phyloP scores from a whole-genome alignment of 2,113 vertebrate species.

The Taxidea taxus region DNA sequence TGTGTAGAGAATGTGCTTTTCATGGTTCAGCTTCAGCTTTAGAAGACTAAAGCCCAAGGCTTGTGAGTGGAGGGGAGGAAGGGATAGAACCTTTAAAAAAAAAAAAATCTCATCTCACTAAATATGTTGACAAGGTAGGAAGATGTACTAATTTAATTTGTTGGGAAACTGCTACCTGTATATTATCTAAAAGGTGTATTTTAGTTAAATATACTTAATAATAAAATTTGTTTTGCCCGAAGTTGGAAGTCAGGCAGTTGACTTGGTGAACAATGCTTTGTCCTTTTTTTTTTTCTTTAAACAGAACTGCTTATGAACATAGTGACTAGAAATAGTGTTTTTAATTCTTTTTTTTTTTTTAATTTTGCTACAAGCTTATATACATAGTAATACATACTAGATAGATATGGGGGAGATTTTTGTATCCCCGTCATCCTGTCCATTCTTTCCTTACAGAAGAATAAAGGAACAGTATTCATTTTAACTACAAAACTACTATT shows the following conservation, averaged over 20 bases:
- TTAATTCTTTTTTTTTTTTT: background rate
- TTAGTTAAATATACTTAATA: slow-evolving; percentile 8
- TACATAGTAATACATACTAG: background rate
- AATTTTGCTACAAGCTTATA: background rate
- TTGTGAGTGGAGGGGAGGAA: background rate
- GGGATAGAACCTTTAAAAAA: background rate
- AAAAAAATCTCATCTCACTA: background rate
- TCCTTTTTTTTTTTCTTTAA: background rate
- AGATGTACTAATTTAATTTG: background rate
- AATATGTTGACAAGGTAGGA: background rate
- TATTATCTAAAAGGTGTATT: background rate
- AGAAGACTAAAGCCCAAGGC: background rate
- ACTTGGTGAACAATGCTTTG: background rate
- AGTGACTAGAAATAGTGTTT: background rate
- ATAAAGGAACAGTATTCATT: background rate
- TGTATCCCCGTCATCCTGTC: background rate
- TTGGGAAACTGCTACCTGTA: background rate
- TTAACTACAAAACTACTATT: background rate
- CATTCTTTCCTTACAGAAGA: background rate
- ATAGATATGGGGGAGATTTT: background rate
- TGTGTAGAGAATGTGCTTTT: slow-evolving; percentile 8
- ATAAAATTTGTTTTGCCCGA: background rate
- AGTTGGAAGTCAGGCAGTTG: background rate
- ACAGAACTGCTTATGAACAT: background rate
- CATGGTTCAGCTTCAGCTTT: background rate